These are phyloP conservation scores for Mus musculus DNA, from an alignment of 2,113 vertebrate species.

Conservation along the genomic window GRCm39 chr3:40934501-40935000, in stretches of 20 bases:
- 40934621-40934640: conserved; percentile 52
- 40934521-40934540: conserved; percentile 32
- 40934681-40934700: conserved; percentile 58
- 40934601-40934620: conserved; percentile 58
- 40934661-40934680: conserved; percentile 60
- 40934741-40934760: conserved; percentile 71
- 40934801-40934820: neutral
- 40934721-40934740: conserved; percentile 64
- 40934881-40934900: neutral
- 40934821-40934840: conserved; percentile 8
- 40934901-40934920: conserved; percentile 21
- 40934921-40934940: neutral
- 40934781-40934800: neutral
- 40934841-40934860: neutral
- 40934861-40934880: neutral
- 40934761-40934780: neutral
- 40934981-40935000: conserved; percentile 12
- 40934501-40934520: conserved; percentile 66
- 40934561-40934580: conserved; percentile 23
- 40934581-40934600: conserved; percentile 70
- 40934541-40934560: conserved; percentile 57
- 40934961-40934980: neutral
- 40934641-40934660: conserved; percentile 43
- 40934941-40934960: neutral
- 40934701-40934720: conserved; percentile 78